Percentiles rank a stretch among this genome's conserved stretches.
These are phyloP conservation scores for Cantharis rustica DNA, from an alignment of 2,888 invertebrate genomes.

Conservation along the genomic window DNA sequence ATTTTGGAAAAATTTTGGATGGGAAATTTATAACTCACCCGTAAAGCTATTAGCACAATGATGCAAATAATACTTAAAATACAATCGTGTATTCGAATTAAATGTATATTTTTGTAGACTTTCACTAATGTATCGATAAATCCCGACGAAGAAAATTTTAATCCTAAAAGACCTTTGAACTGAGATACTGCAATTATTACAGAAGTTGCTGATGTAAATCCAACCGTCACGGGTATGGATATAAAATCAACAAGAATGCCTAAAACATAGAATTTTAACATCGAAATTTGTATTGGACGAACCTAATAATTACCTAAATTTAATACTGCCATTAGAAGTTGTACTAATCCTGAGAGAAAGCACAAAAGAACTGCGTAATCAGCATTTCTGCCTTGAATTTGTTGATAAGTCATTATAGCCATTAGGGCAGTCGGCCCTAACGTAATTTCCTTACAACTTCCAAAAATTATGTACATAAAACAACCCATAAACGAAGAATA, in stretches of 20 bases:
- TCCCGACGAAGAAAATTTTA: conserved; percentile 73
- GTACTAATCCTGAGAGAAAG: conserved; percentile 81
- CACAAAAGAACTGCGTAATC: conserved; percentile 84
- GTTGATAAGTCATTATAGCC: conserved; percentile 87
- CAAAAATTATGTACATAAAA: conserved; percentile 87
- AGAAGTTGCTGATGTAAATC: conserved; percentile 90
- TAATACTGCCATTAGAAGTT: conserved; percentile 79
- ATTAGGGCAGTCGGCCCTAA: conserved; percentile 93
- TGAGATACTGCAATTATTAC: conserved; percentile 89
- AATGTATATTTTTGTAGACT: conserved; percentile 69
- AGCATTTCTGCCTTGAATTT: conserved; percentile 69
- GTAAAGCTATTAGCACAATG: conserved; percentile 70
- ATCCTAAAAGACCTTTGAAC: conserved; percentile 74
- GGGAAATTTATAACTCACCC: conserved; percentile 63
- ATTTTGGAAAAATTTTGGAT: too few species aligned
- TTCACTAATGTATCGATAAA: conserved; percentile 77
- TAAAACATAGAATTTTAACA: conserved; percentile 46
- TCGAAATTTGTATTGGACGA: not conserved
- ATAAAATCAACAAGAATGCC: conserved; percentile 89
- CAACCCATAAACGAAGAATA: conserved; percentile 95
- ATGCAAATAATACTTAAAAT: conserved; percentile 76
- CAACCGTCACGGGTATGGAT: conserved; percentile 86
- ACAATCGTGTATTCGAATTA: conserved; percentile 72
- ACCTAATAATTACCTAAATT: conserved; percentile 69
- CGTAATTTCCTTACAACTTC: conserved; percentile 86